These are phyloP conservation scores for Hylaea fasciaria DNA, from an alignment of 2,888 invertebrate genomes.

Conservation along the genomic window DNA sequence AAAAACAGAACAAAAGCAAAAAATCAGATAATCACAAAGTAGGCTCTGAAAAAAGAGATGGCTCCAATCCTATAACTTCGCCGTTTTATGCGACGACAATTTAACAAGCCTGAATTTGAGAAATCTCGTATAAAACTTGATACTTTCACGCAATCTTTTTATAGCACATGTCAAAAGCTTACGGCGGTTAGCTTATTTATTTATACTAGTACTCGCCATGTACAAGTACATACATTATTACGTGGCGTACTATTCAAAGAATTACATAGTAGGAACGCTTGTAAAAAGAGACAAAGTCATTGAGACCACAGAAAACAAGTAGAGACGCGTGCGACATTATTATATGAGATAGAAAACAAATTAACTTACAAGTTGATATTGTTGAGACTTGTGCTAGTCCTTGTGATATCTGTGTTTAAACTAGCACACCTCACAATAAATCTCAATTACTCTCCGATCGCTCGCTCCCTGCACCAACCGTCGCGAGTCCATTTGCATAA, in stretches of 20 bases:
- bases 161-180: conserved; percentile 18
- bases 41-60: conserved; percentile 16
- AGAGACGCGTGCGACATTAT: too few relatives aligned
- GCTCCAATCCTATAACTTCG: conserved; percentile 20
- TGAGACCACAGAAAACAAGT: too few relatives aligned
- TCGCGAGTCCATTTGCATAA: conserved; percentile 46
- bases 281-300: too few relatives aligned
- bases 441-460: conserved; percentile 17
- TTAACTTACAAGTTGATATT: too few relatives aligned
- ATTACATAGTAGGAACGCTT: too few relatives aligned
- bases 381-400: too few relatives aligned
- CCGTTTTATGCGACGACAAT: conserved; percentile 36
- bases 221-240: too few relatives aligned
- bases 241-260: too few relatives aligned
- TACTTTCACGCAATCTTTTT: conserved; percentile 36
- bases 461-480: conserved; percentile 27
- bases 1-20: conserved; percentile 6
- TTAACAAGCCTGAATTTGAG: conserved; percentile 40
- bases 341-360: too few relatives aligned
- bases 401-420: too few relatives aligned
- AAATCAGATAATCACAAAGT: conserved; percentile 14
- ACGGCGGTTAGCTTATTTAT: too few relatives aligned
- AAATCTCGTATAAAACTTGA: conserved; percentile 40
- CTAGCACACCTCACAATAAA: background rate
- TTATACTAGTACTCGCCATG: too few relatives aligned